Evolutionary conservation across 2,888 invertebrate genomes (phyloP), one percentile per base, ranked within the genome.

Genomic region (Trichopria drosophilae): DNA sequence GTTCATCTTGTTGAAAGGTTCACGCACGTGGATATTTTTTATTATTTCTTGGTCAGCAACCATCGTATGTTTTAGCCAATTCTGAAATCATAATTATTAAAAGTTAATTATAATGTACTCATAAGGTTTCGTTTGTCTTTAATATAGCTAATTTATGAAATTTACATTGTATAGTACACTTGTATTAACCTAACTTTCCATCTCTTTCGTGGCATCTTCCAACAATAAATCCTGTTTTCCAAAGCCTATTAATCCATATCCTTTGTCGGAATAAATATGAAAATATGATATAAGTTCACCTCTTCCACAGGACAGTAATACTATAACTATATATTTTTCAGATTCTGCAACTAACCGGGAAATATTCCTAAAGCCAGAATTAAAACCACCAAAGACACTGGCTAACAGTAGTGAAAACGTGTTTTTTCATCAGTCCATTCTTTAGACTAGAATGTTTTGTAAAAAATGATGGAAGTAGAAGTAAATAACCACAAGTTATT

Each of bases 261-360:
- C 46, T 15, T 5, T 26, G 20, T 43, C 31, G 13, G 53, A 37
- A 23, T 32, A 12, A 35, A 15, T 16, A 23, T 39, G 34, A 34
- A 42, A 19, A 37, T 26, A 44, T 29, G 32, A 32, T 39, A 36
- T 35, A 18, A 44, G 58, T 87, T 82, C 73, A 89, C 94, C 68
- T 99, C 98, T 87, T 99, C 98, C 1, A 98, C 94, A 6, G 98
- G 98, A 55, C 99, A 83, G 77, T 96, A 98, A 81, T 89, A 99
- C 86, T 68, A 82, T 86, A 15, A 99, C 88, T 22, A 97, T 82
- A 36, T 95, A 78, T 85, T 85, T 68, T 88, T 89, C 59, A 74
- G 64, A 69, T 71, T n/a, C 81, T 80, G 22, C 82, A 62, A 82
- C 81, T 63, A n/a, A n/a, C n/a, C n/a, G n/a, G n/a, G n/a, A n/a